These are phyloP conservation scores for Drosophila buzzatii DNA, from an alignment of 2,888 invertebrate genomes.

Conservation along the genomic window DNA sequence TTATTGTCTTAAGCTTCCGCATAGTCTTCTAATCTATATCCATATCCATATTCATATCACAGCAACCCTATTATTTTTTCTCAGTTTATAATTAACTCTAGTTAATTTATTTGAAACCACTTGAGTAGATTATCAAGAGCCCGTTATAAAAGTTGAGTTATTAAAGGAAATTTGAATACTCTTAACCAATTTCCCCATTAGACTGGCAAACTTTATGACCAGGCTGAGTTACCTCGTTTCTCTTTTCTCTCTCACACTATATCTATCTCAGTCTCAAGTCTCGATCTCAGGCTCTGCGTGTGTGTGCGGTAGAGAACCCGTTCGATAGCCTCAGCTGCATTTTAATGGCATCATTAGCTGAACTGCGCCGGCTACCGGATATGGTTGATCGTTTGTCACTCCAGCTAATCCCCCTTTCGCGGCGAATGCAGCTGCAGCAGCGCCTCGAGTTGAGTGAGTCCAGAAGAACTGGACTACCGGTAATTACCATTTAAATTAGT, in stretches of 20 bases:
- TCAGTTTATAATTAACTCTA: slow-evolving; percentile 9
- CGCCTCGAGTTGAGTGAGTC: slow-evolving; percentile 7
- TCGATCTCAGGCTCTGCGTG: not conserved
- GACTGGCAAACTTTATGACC: slow-evolving; percentile 23
- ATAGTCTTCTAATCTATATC: not conserved
- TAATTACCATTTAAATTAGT: slow-evolving; percentile 78
- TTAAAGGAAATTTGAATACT: slow-evolving; percentile 19
- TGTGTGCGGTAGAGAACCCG: slow-evolving; percentile 23
- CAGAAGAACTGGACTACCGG: slow-evolving; percentile 17
- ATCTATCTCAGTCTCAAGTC: not conserved
- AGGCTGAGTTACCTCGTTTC: not conserved
- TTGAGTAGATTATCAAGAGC: slow-evolving; percentile 1
- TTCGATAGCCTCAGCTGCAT: slow-evolving; percentile 56
- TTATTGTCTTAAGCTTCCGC: not conserved
- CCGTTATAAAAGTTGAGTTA: slow-evolving; percentile 14
- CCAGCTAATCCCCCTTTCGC: slow-evolving; percentile 51
- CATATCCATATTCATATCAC: not conserved
- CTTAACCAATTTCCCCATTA: slow-evolving; percentile 9
- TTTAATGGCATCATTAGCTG: slow-evolving; percentile 76
- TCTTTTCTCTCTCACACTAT: not conserved
- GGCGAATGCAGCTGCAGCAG: slow-evolving; percentile 29
- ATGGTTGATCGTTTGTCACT: slow-evolving; percentile 78
- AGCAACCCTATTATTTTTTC: not conserved
- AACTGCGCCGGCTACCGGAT: slow-evolving; percentile 70
- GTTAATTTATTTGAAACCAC: slow-evolving; percentile 4